phyloP scores from a whole-genome alignment of 1,140 invertebrate genomes.

The Manduca sexta region DNA sequence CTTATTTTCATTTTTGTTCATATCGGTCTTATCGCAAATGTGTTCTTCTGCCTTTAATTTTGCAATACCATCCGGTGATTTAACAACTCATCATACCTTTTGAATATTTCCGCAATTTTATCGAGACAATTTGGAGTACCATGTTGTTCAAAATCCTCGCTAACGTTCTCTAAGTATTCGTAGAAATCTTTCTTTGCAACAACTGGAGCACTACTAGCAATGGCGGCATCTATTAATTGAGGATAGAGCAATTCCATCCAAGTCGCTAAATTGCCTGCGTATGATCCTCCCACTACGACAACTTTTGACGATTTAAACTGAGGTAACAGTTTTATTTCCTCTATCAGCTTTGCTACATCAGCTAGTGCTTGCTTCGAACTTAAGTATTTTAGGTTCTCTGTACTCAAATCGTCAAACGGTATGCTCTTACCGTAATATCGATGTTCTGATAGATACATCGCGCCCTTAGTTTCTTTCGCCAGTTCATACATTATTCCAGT shows the following conservation, averaged over 20 bases:
- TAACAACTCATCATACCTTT: conserved; percentile 36
- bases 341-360: conserved; percentile 80
- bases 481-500: no score
- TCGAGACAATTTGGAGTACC: conserved; percentile 35
- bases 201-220: conserved; percentile 85
- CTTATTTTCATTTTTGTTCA: conserved; percentile 38
- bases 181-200: conserved; percentile 79
- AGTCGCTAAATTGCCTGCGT: conserved; percentile 84
- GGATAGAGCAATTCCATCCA: conserved; percentile 87
- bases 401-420: conserved; percentile 74
- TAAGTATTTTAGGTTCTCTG: conserved; percentile 77
- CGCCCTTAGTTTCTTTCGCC: conserved; percentile 44
- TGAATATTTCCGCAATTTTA: conserved; percentile 33
- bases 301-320: conserved; percentile 59
- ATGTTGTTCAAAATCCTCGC: conserved; percentile 42
- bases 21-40: conserved; percentile 42
- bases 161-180: conserved; percentile 57
- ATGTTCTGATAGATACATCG: conserved; percentile 77
- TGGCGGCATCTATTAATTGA: conserved; percentile 80
- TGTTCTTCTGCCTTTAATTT: conserved; percentile 42
- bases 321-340: conserved; percentile 46
- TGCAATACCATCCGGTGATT: conserved; percentile 33
- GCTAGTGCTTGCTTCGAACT: conserved; percentile 82
- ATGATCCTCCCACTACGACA: conserved; percentile 87
- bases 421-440: conserved; percentile 86